Evolutionary conservation across 1,140 invertebrate species (phyloP).

Genomic region (Drosophila sturtevanti): DNA sequence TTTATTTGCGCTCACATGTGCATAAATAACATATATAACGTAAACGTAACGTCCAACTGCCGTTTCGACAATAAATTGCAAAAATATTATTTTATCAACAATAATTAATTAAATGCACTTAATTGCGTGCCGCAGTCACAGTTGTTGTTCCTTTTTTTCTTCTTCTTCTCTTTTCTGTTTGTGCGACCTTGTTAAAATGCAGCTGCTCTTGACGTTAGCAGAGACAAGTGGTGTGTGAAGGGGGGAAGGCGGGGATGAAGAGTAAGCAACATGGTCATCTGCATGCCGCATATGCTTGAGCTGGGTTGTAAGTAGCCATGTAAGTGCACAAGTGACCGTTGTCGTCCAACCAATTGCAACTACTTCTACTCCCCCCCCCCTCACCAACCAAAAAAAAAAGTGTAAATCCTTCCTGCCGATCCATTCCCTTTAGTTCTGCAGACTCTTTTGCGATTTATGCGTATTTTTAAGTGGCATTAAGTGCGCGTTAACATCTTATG

Average conservation of each 20-base stretch:
- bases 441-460: slow-evolving; percentile 62
- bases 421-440: slow-evolving; percentile 1
- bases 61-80: slow-evolving; percentile 75
- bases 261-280: slow-evolving; percentile 63
- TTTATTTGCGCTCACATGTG: slow-evolving; percentile 73
- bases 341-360: slow-evolving; percentile 39
- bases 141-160: slow-evolving; percentile 38
- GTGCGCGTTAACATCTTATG: slow-evolving; percentile 80
- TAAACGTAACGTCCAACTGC: slow-evolving; percentile 29
- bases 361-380: background rate
- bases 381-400: background rate
- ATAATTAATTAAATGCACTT: slow-evolving; percentile 82
- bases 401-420: background rate
- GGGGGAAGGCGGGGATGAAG: background rate
- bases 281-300: slow-evolving; percentile 75
- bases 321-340: slow-evolving; percentile 67
- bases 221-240: background rate
- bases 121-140: slow-evolving; percentile 72
- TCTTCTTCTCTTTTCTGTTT: slow-evolving; percentile 7
- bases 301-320: slow-evolving; percentile 73
- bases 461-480: slow-evolving; percentile 81
- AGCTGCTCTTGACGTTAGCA: slow-evolving; percentile 39
- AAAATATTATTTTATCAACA: slow-evolving; percentile 82
- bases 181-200: slow-evolving; percentile 44
- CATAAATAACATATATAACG: slow-evolving; percentile 64